A percentile compares a stretch with the other conserved stretches of the same genome.
These are phyloP conservation scores for Etheostoma cragini DNA, from an alignment of 2,113 vertebrate genomes.

Conservation along the genomic window DNA sequence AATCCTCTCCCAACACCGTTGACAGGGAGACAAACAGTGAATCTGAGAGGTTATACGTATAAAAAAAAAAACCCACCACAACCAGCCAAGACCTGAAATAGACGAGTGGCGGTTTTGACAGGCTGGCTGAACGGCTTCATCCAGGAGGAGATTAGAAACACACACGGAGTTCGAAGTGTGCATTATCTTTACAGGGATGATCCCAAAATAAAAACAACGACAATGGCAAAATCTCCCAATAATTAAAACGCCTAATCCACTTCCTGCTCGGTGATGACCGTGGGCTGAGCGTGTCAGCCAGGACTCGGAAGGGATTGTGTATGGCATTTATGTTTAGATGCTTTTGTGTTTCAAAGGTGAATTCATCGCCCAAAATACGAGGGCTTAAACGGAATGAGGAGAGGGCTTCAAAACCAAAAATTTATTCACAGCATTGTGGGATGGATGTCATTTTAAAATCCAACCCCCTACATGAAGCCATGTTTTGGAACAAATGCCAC, in stretches of 20 bases:
- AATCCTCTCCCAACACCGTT: conserved; percentile 62
- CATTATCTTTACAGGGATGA: conserved; percentile 78
- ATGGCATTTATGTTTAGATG: conserved; percentile 57
- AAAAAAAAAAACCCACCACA: conserved; percentile 35
- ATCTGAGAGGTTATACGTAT: conserved; percentile 68
- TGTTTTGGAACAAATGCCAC: conserved; percentile 31
- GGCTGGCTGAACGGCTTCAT: conserved; percentile 69
- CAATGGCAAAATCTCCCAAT: conserved; percentile 73
- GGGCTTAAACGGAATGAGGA: conserved; percentile 15
- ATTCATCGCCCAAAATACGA: conserved; percentile 55
- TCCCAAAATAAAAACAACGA: conserved; percentile 78
- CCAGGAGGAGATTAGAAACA: conserved; percentile 77
- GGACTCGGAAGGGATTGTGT: conserved; percentile 45
- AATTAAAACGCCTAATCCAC: conserved; percentile 80
- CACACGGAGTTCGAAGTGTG: conserved; percentile 73
- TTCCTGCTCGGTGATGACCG: conserved; percentile 74
- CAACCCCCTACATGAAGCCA: conserved; percentile 17
- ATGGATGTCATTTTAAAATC: conserved; percentile 52
- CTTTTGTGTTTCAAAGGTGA: conserved; percentile 59
- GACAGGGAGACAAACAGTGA: conserved; percentile 71
- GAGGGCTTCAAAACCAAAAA: conserved; percentile 17
- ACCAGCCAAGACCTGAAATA: conserved; percentile 79
- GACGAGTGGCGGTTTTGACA: conserved; percentile 65
- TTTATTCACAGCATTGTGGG: conserved; percentile 48
- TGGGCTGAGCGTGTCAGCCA: conserved; percentile 73